Conservation (phyloP, 2,113 vertebrate species). For the Nyctibius bracteatus region DNA sequence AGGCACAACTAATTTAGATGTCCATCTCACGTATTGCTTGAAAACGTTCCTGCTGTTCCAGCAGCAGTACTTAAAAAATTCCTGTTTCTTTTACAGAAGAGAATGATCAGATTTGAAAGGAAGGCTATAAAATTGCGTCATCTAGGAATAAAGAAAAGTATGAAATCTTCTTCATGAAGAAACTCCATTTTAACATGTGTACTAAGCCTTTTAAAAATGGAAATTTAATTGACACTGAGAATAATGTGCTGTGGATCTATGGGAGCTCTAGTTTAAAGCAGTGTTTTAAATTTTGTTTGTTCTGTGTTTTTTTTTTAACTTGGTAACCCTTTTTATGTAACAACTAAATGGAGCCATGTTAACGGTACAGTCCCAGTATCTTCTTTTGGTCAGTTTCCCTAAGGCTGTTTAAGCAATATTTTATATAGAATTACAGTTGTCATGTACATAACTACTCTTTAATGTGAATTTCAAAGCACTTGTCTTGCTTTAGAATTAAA, state of each 20-base stretch:
- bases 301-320: neutral
- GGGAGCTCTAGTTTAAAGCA: neutral
- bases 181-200: neutral
- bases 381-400: neutral
- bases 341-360: neutral
- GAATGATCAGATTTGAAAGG: neutral
- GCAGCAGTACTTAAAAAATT: neutral
- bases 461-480: neutral
- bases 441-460: neutral
- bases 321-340: neutral
- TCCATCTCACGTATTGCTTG: neutral
- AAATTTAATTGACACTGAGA: neutral
- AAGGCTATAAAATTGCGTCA: neutral
- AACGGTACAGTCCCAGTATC: neutral
- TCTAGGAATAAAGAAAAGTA: neutral
- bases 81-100: neutral
- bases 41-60: neutral
- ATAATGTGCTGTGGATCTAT: neutral
- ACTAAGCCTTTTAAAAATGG: neutral
- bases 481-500: neutral
- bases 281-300: neutral
- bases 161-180: neutral
- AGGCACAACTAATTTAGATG: neutral
- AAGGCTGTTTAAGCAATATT: neutral
- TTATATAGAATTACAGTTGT: neutral